These are phyloP conservation scores for Adelphocoris suturalis DNA, from an alignment of 2,888 invertebrate genomes.

Conservation along the genomic window DNA sequence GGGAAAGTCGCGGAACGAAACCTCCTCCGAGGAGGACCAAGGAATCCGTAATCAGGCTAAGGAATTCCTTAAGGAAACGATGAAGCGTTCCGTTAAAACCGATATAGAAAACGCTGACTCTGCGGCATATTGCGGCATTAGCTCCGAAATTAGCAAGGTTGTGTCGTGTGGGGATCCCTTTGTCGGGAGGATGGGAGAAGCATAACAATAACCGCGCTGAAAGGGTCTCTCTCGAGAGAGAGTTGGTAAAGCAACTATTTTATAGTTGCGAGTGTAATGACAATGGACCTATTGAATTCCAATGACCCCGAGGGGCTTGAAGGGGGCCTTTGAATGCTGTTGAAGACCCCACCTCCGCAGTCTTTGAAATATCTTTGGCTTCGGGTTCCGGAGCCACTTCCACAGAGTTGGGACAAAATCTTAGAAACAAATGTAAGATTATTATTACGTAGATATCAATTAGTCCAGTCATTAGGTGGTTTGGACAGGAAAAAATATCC, in stretches of 20 bases:
- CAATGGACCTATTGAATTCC: constrained; percentile 69
- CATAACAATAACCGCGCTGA: constrained; percentile 62
- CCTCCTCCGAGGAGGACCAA: neutral
- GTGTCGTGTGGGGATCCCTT: constrained; percentile 49
- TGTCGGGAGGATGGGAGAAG: constrained; percentile 53
- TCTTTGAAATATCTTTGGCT: constrained; percentile 51
- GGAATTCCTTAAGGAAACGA: neutral
- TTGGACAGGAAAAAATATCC: too few species aligned
- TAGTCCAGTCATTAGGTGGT: too few species aligned
- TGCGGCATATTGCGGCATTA: constrained; percentile 59
- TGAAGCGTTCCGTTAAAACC: neutral
- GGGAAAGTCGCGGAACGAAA: constrained; percentile 34
- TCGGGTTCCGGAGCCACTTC: neutral
- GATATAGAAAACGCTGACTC: constrained; percentile 33
- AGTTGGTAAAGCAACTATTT: constrained; percentile 65
- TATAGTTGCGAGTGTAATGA: constrained; percentile 67
- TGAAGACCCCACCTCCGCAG: constrained; percentile 64
- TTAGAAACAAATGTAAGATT: too few species aligned
- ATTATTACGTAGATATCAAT: too few species aligned
- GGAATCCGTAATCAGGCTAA: constrained; percentile 33
- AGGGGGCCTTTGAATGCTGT: constrained; percentile 33
- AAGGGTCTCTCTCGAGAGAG: constrained; percentile 41
- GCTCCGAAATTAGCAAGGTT: constrained; percentile 64
- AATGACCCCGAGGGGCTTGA: constrained; percentile 56
- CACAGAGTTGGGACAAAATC: too few species aligned